A percentile compares a stretch with the other conserved stretches of the same genome.
Conservation (phyloP, 2,888 invertebrate genomes). For the Agrotis segetum region DNA sequence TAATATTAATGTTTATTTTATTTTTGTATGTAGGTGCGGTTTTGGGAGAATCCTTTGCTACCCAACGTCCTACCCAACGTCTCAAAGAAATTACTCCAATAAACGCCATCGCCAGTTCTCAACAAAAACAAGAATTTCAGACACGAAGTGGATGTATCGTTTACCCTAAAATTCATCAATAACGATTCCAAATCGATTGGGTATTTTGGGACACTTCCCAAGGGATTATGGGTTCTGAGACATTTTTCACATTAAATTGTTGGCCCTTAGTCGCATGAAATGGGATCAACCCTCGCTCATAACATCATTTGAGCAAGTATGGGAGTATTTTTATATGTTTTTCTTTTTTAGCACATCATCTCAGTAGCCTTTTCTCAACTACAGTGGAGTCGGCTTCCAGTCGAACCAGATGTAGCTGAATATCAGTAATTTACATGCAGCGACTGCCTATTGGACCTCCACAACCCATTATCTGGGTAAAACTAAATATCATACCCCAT, state of each 20-base stretch:
- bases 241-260: conserved; percentile 37
- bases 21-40: too few species aligned
- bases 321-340: not conserved
- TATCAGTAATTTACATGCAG: too few species aligned
- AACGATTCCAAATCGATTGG: conserved; percentile 33
- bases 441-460: too few species aligned
- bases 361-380: too few species aligned
- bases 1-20: too few species aligned
- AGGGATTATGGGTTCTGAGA: conserved; percentile 21
- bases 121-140: not conserved
- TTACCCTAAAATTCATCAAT: conserved; percentile 42
- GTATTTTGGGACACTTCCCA: conserved; percentile 27
- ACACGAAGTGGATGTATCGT: conserved; percentile 21
- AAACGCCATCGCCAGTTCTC: not conserved
- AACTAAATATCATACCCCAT: too few species aligned
- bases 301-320: conserved; percentile 15
- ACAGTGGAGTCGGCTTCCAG: too few species aligned
- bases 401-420: too few species aligned
- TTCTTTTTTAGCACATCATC: not conserved
- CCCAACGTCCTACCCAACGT: not conserved
- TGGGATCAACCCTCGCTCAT: conserved; percentile 6
- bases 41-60: not conserved
- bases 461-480: too few species aligned
- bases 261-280: conserved; percentile 8
- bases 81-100: not conserved